A percentile compares a stretch with the other conserved stretches of the same genome.
phyloP scores from a whole-genome alignment of 1,140 invertebrate genomes.

The Drosophila ambigua region DNA sequence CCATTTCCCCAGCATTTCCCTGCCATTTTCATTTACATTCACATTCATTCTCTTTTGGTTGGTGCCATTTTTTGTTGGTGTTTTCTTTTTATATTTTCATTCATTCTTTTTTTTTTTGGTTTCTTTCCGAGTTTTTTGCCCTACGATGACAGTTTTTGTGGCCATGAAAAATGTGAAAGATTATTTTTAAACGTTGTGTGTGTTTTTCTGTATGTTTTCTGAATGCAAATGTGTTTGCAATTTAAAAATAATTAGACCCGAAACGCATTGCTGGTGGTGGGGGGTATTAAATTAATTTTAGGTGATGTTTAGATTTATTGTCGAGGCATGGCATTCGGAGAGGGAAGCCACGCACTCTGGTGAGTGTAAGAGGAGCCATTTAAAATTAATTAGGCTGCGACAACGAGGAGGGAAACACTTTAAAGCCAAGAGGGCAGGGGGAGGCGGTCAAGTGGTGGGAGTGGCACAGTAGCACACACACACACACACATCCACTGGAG shows the following conservation, averaged over 20 bases:
- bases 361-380: constrained; percentile 48
- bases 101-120: constrained; percentile 7
- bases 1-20: constrained; percentile 15
- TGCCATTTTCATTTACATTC: constrained; percentile 45
- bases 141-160: constrained; percentile 53
- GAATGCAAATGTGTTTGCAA: constrained; percentile 49
- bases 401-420: constrained; percentile 50
- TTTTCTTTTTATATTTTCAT: neutral
- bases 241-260: constrained; percentile 59
- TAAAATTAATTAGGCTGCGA: constrained; percentile 79
- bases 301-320: neutral
- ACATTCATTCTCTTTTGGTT: constrained; percentile 40
- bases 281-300: neutral
- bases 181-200: constrained; percentile 61
- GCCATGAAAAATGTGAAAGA: constrained; percentile 72
- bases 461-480: constrained; percentile 46
- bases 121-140: constrained; percentile 38
- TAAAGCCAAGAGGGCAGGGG: constrained; percentile 33
- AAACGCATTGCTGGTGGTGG: neutral
- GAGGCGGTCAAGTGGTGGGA: constrained; percentile 47
- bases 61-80: constrained; percentile 5
- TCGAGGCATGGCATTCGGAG: neutral
- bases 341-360: constrained; percentile 5
- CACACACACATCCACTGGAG: constrained; percentile 9
- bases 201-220: constrained; percentile 32